Evolutionary conservation across 2,888 invertebrate genomes (phyloP).

Genomic region (Pollenia labialis): DNA sequence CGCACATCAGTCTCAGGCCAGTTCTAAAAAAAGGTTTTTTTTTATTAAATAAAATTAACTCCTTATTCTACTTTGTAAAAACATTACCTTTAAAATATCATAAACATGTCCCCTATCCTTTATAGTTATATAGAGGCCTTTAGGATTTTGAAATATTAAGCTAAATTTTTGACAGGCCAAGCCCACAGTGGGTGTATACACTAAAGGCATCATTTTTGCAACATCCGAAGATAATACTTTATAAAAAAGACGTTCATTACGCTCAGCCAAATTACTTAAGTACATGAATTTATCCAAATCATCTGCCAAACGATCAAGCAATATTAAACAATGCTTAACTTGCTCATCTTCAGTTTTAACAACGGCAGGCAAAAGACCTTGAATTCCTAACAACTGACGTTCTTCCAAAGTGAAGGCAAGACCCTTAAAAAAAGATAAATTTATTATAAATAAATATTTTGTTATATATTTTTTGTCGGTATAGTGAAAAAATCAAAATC

Average conservation of each 20-base stretch:
- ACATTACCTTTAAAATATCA: conserved; percentile 94
- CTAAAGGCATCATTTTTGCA: conserved; percentile 96
- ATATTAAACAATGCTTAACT: conserved; percentile 91
- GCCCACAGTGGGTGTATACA: conserved; percentile 99
- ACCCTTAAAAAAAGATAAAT: conserved; percentile 87
- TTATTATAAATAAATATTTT: neutral
- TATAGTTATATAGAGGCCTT: conserved; percentile 98
- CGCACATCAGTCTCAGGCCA: conserved; percentile 94
- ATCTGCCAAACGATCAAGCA: conserved; percentile 93
- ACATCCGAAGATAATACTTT: conserved; percentile 94
- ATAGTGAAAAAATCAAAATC: too few species aligned
- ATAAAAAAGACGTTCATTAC: conserved; percentile 98
- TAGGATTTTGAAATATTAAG: conserved; percentile 93
- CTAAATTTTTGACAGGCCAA: conserved; percentile 99
- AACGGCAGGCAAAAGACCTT: conserved; percentile 96
- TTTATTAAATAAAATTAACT: neutral
- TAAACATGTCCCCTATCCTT: conserved; percentile 98
- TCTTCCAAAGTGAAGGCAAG: conserved; percentile 97
- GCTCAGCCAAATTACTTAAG: conserved; percentile 91
- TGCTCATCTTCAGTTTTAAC: conserved; percentile 96
- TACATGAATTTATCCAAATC: conserved; percentile 98
- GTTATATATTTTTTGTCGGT: too few species aligned
- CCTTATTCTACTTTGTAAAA: neutral
- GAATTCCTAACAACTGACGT: conserved; percentile 96
- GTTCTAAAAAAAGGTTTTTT: conserved; percentile 76